A percentile compares a stretch with the other conserved stretches of the same genome.
Evolutionary conservation across 2,113 vertebrate species (phyloP).

Genomic region (Osmerus mordax): DNA sequence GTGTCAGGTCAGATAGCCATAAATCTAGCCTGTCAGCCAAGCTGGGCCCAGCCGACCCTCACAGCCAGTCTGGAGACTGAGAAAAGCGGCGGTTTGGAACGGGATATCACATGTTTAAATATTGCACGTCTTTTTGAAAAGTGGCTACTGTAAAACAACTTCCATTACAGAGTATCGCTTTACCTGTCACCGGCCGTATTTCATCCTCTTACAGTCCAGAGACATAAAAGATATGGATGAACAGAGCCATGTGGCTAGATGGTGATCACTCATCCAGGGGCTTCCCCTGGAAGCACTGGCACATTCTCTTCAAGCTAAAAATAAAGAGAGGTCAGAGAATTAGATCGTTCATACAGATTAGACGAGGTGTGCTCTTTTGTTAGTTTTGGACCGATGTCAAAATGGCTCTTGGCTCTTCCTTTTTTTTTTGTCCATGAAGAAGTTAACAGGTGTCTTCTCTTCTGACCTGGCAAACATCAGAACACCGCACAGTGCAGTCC

Average conservation of each 20-base stretch:
- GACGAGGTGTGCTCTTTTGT: slow-evolving; percentile 25
- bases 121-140: slow-evolving; percentile 62
- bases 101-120: slow-evolving; percentile 70
- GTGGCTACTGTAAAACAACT: slow-evolving; percentile 69
- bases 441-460: slow-evolving; percentile 34
- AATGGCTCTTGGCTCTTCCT: not conserved
- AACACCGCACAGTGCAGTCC: not conserved
- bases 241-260: slow-evolving; percentile 42
- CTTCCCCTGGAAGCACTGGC: not conserved
- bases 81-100: slow-evolving; percentile 51
- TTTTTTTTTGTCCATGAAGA: no score
- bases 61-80: slow-evolving; percentile 41
- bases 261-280: slow-evolving; percentile 27
- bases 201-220: slow-evolving; percentile 49
- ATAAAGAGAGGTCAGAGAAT: slow-evolving; percentile 12
- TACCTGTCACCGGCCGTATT: slow-evolving; percentile 60
- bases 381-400: slow-evolving; percentile 4
- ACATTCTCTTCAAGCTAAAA: slow-evolving; percentile 1
- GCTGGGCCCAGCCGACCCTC: slow-evolving; percentile 42
- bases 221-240: slow-evolving; percentile 51
- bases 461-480: slow-evolving; percentile 22
- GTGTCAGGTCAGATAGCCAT: slow-evolving; percentile 70
- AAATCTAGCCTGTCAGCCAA: slow-evolving; percentile 59
- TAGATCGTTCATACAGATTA: slow-evolving; percentile 26
- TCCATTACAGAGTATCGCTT: slow-evolving; percentile 55